Evolutionary conservation across 2,888 invertebrate genomes (phyloP).

Genomic region (Geotrupes spiniger): DNA sequence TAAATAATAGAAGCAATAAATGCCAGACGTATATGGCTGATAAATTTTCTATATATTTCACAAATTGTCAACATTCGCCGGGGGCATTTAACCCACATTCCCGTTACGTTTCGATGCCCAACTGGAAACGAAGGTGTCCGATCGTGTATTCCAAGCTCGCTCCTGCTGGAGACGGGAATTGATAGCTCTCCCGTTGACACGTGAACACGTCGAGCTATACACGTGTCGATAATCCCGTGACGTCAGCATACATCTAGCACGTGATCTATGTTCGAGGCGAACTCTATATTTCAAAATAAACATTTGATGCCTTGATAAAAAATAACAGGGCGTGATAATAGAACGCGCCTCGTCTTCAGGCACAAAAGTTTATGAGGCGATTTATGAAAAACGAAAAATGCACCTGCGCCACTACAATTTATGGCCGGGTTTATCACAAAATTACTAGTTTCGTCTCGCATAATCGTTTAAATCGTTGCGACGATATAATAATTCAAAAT

Average conservation of each 20-base stretch:
- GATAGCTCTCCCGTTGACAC: constrained; percentile 7
- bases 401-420: too few species aligned
- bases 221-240: constrained; percentile 11
- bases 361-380: too few species aligned
- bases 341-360: too few species aligned
- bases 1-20: constrained; percentile 3
- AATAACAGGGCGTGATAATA: too few species aligned
- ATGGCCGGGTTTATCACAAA: too few species aligned
- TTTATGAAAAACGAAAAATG: too few species aligned
- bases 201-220: constrained; percentile 5
- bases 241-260: constrained; percentile 8
- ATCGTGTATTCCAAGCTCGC: constrained; percentile 5
- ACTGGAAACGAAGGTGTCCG: constrained; percentile 3
- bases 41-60: constrained; percentile 5
- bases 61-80: constrained; percentile 5
- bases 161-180: constrained; percentile 6
- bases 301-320: not conserved
- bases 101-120: not conserved
- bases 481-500: too few species aligned
- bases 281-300: constrained; percentile 1
- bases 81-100: constrained; percentile 6
- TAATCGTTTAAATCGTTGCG: too few species aligned
- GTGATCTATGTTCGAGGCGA: not conserved
- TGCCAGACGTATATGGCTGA: constrained; percentile 4
- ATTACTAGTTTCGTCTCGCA: too few species aligned